Evolutionary conservation across 2,888 invertebrate genomes (phyloP).

Genomic region (Lamellibrachia satsuma): DNA sequence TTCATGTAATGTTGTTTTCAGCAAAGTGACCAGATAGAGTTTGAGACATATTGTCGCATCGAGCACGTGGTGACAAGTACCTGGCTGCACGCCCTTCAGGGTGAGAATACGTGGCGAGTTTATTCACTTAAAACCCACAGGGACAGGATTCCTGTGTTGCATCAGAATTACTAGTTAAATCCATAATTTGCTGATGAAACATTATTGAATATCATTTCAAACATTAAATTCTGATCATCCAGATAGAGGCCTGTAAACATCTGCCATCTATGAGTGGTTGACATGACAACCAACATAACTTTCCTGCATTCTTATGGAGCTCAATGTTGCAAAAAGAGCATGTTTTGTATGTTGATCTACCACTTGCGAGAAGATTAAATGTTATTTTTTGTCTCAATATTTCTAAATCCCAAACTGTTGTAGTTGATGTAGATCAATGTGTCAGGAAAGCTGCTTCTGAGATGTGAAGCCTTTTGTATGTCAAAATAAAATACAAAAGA

Average conservation of each 20-base stretch:
- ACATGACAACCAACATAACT: neutral
- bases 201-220: too few relatives aligned
- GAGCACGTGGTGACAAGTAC: slow-evolving; percentile 60
- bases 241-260: too few relatives aligned
- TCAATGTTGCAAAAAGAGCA: neutral
- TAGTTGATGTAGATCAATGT: neutral
- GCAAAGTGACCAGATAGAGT: slow-evolving; percentile 52
- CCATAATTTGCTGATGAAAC: too few relatives aligned
- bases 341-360: neutral
- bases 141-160: neutral
- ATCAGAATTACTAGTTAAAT: too few relatives aligned
- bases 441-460: neutral
- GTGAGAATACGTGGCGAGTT: neutral
- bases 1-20: slow-evolving; percentile 33
- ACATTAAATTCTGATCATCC: too few relatives aligned
- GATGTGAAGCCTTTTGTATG: neutral
- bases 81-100: slow-evolving; percentile 58
- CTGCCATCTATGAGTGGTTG: too few relatives aligned
- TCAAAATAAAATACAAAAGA: neutral
- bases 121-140: neutral
- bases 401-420: neutral
- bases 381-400: neutral
- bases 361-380: neutral
- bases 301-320: neutral
- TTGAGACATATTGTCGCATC: slow-evolving; percentile 60